Percentiles rank a stretch among this genome's conserved stretches.
Evolutionary conservation across 2,888 invertebrate genomes (phyloP).

Genomic region (Agriopis leucophaearia): DNA sequence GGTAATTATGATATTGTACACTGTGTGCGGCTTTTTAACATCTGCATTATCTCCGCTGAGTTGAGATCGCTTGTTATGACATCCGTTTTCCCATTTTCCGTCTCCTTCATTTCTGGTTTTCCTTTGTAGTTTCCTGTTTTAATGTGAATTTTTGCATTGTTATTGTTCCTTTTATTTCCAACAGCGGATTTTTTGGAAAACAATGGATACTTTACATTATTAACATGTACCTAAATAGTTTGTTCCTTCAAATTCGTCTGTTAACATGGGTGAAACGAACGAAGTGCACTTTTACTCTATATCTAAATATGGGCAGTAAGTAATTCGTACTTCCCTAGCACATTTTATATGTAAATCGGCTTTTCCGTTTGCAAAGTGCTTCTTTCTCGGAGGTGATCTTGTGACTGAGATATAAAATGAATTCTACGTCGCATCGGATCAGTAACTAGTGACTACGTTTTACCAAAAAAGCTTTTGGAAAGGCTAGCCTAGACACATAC

Average conservation of each 20-base stretch:
- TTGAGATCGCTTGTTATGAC: conserved; percentile 57
- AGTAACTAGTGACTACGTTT: conserved; percentile 54
- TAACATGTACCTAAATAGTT: background rate
- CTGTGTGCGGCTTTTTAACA: conserved; percentile 59
- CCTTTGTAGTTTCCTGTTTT: conserved; percentile 7
- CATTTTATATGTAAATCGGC: conserved; percentile 74
- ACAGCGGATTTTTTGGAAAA: background rate
- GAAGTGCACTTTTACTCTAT: conserved; percentile 36
- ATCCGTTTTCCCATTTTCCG: conserved; percentile 69
- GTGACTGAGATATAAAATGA: conserved; percentile 68
- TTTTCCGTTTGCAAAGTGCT: conserved; percentile 72
- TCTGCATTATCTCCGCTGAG: conserved; percentile 65
- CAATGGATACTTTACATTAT: background rate
- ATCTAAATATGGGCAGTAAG: conserved; percentile 36
- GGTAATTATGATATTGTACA: background rate
- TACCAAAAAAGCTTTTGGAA: conserved; percentile 43
- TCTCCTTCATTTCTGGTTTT: conserved; percentile 42
- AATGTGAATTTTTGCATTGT: conserved; percentile 12
- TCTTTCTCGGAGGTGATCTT: conserved; percentile 67
- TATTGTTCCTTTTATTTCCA: conserved; percentile 7
- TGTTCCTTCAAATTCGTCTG: background rate
- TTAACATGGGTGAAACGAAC: conserved; percentile 28
- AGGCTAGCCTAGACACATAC: conserved; percentile 8
- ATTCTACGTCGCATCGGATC: conserved; percentile 62
- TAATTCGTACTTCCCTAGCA: conserved; percentile 48